Conservation (phyloP, 2,113 vertebrate species). For the Synchiropus splendidus region DNA sequence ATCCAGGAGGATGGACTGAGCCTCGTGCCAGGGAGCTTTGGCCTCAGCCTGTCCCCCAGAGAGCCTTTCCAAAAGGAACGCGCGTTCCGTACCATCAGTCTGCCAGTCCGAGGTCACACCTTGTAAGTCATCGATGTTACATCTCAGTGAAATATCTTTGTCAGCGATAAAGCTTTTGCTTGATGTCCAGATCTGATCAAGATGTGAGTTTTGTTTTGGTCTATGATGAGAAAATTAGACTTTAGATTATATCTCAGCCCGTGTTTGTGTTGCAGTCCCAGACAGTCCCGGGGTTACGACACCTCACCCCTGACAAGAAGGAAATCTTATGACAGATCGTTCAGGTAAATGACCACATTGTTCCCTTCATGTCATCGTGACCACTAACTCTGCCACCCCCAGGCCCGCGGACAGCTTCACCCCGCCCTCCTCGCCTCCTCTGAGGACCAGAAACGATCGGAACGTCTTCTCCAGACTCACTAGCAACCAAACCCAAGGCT, state of each 20-base stretch:
- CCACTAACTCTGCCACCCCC: slow-evolving; percentile 1
- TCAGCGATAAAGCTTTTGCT: no score
- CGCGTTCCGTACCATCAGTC: slow-evolving; percentile 82
- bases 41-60: slow-evolving; percentile 69
- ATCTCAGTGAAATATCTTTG: no score
- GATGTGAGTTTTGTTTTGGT: no score
- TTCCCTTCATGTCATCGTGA: background rate
- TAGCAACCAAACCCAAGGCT: slow-evolving; percentile 89
- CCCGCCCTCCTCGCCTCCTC: slow-evolving; percentile 89
- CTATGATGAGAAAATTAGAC: no score
- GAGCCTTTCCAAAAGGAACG: slow-evolving; percentile 78
- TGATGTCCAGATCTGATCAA: no score
- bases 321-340: slow-evolving; percentile 87
- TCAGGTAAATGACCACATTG: slow-evolving; percentile 69
- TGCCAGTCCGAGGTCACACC: slow-evolving; percentile 85
- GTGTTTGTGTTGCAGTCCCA: slow-evolving; percentile 69
- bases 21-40: slow-evolving; percentile 44
- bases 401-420: slow-evolving; percentile 88
- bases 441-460: slow-evolving; percentile 86
- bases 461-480: slow-evolving; percentile 97
- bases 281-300: slow-evolving; percentile 84
- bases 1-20: slow-evolving; percentile 78
- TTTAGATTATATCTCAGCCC: no score
- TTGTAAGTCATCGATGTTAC: slow-evolving; percentile 73
- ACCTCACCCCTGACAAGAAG: slow-evolving; percentile 84